Conservation (phyloP, 2,888 invertebrate species). For the Drosophila koepferae region DNA sequence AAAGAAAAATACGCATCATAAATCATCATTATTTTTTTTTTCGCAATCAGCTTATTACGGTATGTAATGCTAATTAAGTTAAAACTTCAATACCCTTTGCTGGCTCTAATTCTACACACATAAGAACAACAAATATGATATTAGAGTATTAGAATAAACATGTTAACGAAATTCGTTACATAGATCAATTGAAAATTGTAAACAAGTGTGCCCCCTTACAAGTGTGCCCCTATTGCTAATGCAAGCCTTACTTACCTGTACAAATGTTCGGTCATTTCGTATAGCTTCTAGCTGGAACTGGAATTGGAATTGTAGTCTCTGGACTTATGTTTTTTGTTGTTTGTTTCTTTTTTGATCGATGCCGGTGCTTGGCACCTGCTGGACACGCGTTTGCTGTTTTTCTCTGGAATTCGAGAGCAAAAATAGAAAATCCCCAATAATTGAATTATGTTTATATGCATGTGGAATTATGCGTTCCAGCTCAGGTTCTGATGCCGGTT, state of each 20-base stretch:
- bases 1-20: not conserved
- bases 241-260: slow-evolving; percentile 59
- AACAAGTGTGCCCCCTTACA: not conserved
- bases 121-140: slow-evolving; percentile 3
- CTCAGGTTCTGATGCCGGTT: not conserved
- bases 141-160: slow-evolving; percentile 3
- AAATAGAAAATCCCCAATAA: slow-evolving; percentile 36
- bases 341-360: not conserved
- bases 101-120: not conserved
- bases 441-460: slow-evolving; percentile 28
- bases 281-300: slow-evolving; percentile 7
- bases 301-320: slow-evolving; percentile 9
- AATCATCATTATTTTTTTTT: not conserved
- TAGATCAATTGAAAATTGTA: slow-evolving; percentile 1
- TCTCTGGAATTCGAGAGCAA: slow-evolving; percentile 47
- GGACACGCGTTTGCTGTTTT: slow-evolving; percentile 28
- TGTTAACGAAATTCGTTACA: slow-evolving; percentile 1
- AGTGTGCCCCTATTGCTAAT: not conserved
- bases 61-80: slow-evolving; percentile 9
- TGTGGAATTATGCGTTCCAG: slow-evolving; percentile 17
- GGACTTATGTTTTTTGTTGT: slow-evolving; percentile 29
- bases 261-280: slow-evolving; percentile 69
- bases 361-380: slow-evolving; percentile 45
- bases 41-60: not conserved
- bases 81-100: not conserved